Percentiles rank a stretch among this genome's conserved stretches.
phyloP scores from a whole-genome alignment of 2,113 vertebrate genomes.

The Odocoileus virginianus region DNA sequence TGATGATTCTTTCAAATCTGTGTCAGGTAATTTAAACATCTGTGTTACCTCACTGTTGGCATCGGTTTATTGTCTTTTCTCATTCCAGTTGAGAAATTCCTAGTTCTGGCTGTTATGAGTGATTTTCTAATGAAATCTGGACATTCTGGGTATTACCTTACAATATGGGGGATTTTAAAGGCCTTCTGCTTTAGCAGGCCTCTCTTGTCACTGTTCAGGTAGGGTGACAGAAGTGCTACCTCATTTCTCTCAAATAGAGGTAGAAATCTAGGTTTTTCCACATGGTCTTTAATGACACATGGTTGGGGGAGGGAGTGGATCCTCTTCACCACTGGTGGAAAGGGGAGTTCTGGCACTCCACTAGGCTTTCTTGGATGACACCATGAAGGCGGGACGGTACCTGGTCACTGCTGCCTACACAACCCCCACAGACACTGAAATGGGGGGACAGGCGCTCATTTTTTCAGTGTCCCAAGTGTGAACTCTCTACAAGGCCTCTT shows the following conservation, averaged over 20 bases:
- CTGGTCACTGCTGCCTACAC: neutral
- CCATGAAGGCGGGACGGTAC: neutral
- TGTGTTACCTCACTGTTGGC: neutral
- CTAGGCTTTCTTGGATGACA: neutral
- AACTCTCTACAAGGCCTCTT: neutral
- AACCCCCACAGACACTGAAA: neutral
- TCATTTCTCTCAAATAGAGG: neutral
- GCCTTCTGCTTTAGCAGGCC: neutral
- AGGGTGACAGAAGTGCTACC: neutral
- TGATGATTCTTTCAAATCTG: neutral
- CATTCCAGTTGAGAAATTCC: neutral
- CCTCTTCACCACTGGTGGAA: neutral
- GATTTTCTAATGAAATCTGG: neutral
- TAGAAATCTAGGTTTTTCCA: neutral
- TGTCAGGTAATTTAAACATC: neutral
- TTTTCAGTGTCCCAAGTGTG: neutral
- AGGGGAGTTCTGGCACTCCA: neutral
- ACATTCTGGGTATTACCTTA: neutral
- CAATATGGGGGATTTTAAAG: neutral
- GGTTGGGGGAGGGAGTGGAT: too few species aligned
- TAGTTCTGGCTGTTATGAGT: neutral
- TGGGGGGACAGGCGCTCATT: fast-evolving
- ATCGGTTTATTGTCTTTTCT: neutral
- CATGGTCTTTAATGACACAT: neutral
- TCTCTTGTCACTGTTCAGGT: neutral